A percentile compares a stretch with the other conserved stretches of the same genome.
Evolutionary conservation across 2,113 vertebrate species (phyloP).

Genomic region (Montifringilla adamsi): DNA sequence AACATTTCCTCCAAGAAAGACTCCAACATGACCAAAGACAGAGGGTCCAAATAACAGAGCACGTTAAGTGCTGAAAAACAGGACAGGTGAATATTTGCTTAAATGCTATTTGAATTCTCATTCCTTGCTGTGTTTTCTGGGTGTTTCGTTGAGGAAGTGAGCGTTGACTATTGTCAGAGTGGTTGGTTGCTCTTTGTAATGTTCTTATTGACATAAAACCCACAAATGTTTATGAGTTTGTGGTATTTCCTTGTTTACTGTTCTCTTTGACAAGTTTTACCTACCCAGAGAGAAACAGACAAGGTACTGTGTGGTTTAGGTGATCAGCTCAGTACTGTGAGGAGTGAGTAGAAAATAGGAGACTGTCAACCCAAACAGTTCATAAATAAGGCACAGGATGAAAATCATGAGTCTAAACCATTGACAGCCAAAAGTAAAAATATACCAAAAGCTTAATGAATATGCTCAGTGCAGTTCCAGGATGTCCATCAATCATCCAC

Average conservation of each 20-base stretch:
- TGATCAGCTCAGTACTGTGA: constrained; percentile 4
- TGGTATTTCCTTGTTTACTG: constrained; percentile 29
- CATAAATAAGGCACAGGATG: constrained; percentile 37
- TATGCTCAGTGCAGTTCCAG: not conserved
- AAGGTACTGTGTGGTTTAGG: constrained; percentile 20
- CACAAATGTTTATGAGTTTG: not conserved
- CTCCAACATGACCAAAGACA: not conserved
- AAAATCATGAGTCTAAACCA: constrained; percentile 26
- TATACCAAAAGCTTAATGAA: not conserved
- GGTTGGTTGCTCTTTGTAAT: constrained; percentile 9
- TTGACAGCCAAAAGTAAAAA: constrained; percentile 21
- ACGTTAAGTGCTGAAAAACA: not conserved
- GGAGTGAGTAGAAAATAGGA: not conserved
- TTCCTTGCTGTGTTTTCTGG: not conserved
- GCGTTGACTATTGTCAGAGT: not conserved
- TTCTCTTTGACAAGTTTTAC: constrained; percentile 31
- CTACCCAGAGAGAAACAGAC: constrained; percentile 10
- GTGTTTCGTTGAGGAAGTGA: not conserved
- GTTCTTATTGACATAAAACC: not conserved
- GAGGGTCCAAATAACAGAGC: not conserved
- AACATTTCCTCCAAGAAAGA: not conserved
- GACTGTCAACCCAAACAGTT: constrained; percentile 35
- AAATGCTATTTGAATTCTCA: not conserved
- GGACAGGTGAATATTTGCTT: not conserved
- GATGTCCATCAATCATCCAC: constrained; percentile 15